Base-by-base conservation (phyloP, 2,113 vertebrate species). In the Passer domesticus region DNA sequence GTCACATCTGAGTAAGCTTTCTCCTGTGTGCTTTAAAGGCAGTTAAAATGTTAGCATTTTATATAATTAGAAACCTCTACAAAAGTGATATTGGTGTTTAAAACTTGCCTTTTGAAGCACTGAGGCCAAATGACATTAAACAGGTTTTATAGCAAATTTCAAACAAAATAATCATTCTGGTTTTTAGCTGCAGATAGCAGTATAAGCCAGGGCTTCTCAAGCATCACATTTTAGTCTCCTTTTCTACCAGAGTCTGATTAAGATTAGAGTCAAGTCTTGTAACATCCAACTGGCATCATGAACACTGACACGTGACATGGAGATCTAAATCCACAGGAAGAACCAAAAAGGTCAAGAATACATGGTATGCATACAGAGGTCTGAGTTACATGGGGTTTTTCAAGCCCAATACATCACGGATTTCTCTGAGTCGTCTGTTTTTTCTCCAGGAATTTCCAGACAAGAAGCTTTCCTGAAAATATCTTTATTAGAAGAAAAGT, bases 101-200 rank as follows among this genome's bases (percentile, higher is more conserved):
- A 95, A 93, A 78, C 78, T 90, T 92, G 22, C 31, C 47, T 92
- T 90, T 70, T 77, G 89, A 63, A 90, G 72, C 50, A 67, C 43
- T 63, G 73, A 77, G 47, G 9, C 55, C 39, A 77, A 60, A 78
- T 78, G 50, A 81, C 43, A 75, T 81, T 89, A 87, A 95, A 84
- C 14, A 78, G 18, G 6, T 43, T 67, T 74, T 59, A 75, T 4
- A 67, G 33, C 24, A 81, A 92, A 78, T 91, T 91, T 90, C 47
- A 75, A 81, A 67, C 35, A 49, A 75, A 87, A 37, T 18, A 87
- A 64, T 85, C 7, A 55, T 55, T 72, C 25, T 24, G 31, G 18
- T 84, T 84, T 89, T 73, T 28, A 53, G 50, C 39, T 78, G 73
- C n/a, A 77, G 41, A 24, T 46, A 77, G 41, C 15, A 30, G 8